Evolutionary conservation across 2,113 vertebrate genomes (phyloP), one percentile per base, ranked within the genome.

Genomic region (Columba livia): DNA sequence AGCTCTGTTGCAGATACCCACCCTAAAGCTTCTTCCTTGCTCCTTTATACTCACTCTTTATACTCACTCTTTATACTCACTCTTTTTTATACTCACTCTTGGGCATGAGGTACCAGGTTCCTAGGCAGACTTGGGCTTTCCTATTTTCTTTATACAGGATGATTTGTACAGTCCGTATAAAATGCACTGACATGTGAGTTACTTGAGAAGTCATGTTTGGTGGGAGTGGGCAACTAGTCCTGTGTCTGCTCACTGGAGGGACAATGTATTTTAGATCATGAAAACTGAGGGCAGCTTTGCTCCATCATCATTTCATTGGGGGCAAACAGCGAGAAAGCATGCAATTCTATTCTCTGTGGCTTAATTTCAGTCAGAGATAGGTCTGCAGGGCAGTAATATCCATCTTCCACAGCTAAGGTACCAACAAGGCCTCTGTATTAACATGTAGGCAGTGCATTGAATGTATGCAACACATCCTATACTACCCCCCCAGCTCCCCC

Each of bases 161-260:
- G 24, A 60, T 24, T 23, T 38, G 8, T 54, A n/a, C 8, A 57
- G 51, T 64, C 51, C 11, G 2, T 74, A 10, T 38, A 44, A 74
- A 90, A 84, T 4, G 3, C 25, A 32, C 5, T 78, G 38, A 17
- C 7, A 1, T 12, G 47, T 3, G 6, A 38, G 34, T 66, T 82
- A 19, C 69, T 62, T 67, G n/a, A 53, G 42, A 83, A 77, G 47
- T 51, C 10, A 4, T 15, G 32, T 36, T 83, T 3, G 1, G 4
- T 70, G 57, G 57, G 40, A 79, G 29, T 1, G 1, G n/a, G 14
- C 26, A 1, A 31, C 17, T 1, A 7, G 3, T 16, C 70, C 40
- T 71, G 9, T 42, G 26, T 64, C 48, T 81, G 61, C 73, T 90
- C 26, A 44, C 79, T 71, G 56, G 29, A 79, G 62, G 44, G 11